A percentile compares a stretch with the other conserved stretches of the same genome.
Evolutionary conservation across 2,888 invertebrate genomes (phyloP).

Genomic region (Tipula confusa): DNA sequence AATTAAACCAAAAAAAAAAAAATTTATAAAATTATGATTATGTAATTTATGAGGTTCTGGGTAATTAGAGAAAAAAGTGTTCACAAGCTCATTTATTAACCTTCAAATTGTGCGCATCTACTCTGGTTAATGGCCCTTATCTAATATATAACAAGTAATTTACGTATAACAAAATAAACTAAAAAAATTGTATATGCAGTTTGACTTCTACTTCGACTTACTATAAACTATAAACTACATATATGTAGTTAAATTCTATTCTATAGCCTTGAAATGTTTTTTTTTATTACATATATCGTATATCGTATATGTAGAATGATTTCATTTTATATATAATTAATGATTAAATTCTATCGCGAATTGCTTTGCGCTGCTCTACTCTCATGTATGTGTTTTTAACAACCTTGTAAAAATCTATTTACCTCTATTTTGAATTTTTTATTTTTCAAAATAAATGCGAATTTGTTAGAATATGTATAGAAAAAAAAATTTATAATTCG

Average conservation of each 20-base stretch:
- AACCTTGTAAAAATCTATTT: not conserved
- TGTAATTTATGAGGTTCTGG: not conserved
- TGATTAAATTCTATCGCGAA: not conserved
- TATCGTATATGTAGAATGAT: not conserved
- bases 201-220: not conserved
- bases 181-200: not conserved
- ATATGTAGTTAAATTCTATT: not conserved
- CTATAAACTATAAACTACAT: not conserved
- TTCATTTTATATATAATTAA: conserved; percentile 7
- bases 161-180: too few species aligned
- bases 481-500: not conserved
- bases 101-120: not conserved
- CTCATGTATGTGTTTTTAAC: not conserved
- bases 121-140: not conserved
- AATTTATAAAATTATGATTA: too few species aligned
- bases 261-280: not conserved
- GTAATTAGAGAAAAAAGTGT: not conserved
- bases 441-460: not conserved
- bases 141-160: not conserved
- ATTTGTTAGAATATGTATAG: not conserved
- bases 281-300: not conserved
- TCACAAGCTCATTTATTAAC: not conserved
- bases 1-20: not conserved
- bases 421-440: not conserved
- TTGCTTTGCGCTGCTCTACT: not conserved